Evolutionary conservation across 2,113 vertebrate genomes (phyloP).

Genomic region (Colinus virginianus): DNA sequence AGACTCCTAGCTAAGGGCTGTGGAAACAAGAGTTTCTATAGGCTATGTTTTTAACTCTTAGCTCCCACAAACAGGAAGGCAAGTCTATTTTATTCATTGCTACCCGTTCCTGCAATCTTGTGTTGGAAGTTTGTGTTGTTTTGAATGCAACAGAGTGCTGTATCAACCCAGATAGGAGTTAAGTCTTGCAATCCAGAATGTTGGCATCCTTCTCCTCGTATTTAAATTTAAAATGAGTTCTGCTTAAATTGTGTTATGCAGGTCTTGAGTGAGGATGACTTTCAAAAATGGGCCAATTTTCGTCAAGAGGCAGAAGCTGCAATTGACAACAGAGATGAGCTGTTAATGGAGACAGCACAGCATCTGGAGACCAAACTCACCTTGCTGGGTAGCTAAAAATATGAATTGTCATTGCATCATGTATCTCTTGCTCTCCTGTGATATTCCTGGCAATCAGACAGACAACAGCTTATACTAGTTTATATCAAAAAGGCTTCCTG

Average conservation of each 20-base stretch:
- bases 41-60: not conserved
- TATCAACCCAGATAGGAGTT: not conserved
- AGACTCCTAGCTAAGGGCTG: not conserved
- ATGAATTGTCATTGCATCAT: not conserved
- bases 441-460: conserved; percentile 30
- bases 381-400: conserved; percentile 83
- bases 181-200: not conserved
- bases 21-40: not conserved
- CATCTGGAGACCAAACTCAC: conserved; percentile 85
- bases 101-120: not conserved
- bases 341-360: conserved; percentile 82
- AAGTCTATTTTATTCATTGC: not conserved
- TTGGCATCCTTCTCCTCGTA: not conserved
- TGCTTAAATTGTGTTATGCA: conserved; percentile 53
- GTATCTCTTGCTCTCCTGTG: not conserved
- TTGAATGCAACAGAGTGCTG: not conserved
- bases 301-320: conserved; percentile 86
- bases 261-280: conserved; percentile 86
- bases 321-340: conserved; percentile 84
- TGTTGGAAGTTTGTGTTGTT: not conserved
- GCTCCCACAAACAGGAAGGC: not conserved
- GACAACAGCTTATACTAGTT: conserved; percentile 5
- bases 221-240: conserved; percentile 3
- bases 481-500: conserved; percentile 30
- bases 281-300: conserved; percentile 84